Evolutionary conservation across 2,888 invertebrate genomes (phyloP).

Genomic region (Leucoptera coffeella): DNA sequence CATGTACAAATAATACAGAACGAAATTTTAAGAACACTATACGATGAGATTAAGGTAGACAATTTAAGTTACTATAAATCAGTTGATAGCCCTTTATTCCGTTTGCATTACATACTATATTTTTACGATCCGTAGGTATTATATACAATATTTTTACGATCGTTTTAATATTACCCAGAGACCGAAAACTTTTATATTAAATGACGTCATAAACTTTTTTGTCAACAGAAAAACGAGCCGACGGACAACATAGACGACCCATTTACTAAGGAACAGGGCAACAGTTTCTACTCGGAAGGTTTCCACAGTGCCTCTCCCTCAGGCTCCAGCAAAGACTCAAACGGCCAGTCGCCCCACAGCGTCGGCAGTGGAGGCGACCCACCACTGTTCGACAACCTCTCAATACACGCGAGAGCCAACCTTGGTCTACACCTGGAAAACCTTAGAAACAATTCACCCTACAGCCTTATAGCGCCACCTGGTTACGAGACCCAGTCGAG

Average conservation of each 20-base stretch:
- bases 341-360: constrained; percentile 41
- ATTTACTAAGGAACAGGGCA: constrained; percentile 51
- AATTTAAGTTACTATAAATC: not conserved
- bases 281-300: constrained; percentile 56
- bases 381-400: constrained; percentile 29
- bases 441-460: constrained; percentile 40
- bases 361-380: constrained; percentile 33
- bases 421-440: constrained; percentile 34
- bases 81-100: no score
- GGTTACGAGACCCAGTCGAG: constrained; percentile 34
- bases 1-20: no score
- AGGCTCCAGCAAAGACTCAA: constrained; percentile 48
- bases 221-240: constrained; percentile 52
- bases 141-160: constrained; percentile 1
- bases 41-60: no score
- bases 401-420: constrained; percentile 37
- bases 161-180: no score
- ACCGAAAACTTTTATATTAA: no score
- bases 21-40: no score
- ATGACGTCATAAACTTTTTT: no score
- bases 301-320: constrained; percentile 56
- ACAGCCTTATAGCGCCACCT: constrained; percentile 58
- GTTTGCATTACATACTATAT: no score
- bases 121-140: no score
- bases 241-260: constrained; percentile 32